Evolutionary conservation across 2,888 invertebrate species (phyloP), one percentile per base, ranked within the genome.

Genomic region (Eilema caniola): DNA sequence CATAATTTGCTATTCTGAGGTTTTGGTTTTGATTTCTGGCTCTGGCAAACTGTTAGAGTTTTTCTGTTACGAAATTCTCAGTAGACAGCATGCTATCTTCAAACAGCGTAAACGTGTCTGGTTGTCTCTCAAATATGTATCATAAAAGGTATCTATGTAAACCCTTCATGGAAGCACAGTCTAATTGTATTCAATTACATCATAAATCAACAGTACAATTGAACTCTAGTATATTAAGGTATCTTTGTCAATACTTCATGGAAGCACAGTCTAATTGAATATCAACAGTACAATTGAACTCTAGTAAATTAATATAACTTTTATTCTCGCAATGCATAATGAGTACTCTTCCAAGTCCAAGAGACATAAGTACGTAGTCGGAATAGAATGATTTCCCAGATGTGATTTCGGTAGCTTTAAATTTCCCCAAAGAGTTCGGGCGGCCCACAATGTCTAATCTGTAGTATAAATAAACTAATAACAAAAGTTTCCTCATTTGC

Each of bases 401-500:
- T 87, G 89, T 77, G 84, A 86, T 86, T 88, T 85, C 84, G 84
- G 84, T 80, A 82, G 82, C 79, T 84, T 87, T 85, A 84, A 90
- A 88, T 90, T 89, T 88, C 86, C 85, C 85, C 74, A 73, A 86
- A 86, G 88, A 87, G 80, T 80, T 80, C 79, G 76, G 78, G 79
- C 78, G 83, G 74, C 81, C 84, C 84, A 84, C 81, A 84, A 84
- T 81, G 77, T 80, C 78, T 87, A 85, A 85, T 84, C 80, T 80
- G 70, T 80, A 83, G 77, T 85, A 80, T 83, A 87, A 82, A 85
- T 85, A 86, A 87, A 86, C 81, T 84, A 85, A 84, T 88, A 83
- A 81, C 80, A 79, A 85, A 89, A 90, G 83, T 89, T 92, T 86
- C 76, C 83, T 86, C 86, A 86, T 90, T 88, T 87, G 78, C 77